Evolutionary conservation across 2,888 invertebrate genomes (phyloP).

Genomic region (Anoplius nigerrimus): DNA sequence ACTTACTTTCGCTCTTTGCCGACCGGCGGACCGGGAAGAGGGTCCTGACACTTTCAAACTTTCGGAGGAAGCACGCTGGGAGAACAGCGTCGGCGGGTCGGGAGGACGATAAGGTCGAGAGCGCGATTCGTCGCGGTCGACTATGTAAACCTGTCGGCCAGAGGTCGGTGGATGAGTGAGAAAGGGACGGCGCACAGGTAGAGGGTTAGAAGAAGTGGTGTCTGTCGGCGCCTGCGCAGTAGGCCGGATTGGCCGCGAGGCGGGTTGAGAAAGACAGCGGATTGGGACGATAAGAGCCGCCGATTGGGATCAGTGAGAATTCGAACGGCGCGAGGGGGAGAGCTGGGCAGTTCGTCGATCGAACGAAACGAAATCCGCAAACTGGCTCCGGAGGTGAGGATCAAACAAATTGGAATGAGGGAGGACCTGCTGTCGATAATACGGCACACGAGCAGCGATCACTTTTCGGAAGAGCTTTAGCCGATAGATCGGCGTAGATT

Average conservation of each 20-base stretch:
- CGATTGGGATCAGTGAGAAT: conserved; percentile 6
- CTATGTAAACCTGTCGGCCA: conserved; percentile 49
- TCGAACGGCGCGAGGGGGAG: conserved; percentile 9
- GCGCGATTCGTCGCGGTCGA: conserved; percentile 37
- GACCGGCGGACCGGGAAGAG: no score
- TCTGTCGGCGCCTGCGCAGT: conserved; percentile 48
- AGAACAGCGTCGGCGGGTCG: no score
- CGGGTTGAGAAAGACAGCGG: conserved; percentile 45
- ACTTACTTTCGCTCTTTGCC: no score
- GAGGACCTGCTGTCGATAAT: conserved; percentile 85
- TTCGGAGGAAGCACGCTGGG: no score
- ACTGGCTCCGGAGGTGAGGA: conserved; percentile 79
- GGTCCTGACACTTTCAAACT: no score
- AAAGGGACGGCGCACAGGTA: no score
- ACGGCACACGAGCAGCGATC: conserved; percentile 87
- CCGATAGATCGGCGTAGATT: conserved; percentile 38
- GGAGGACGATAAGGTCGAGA: conserved; percentile 29
- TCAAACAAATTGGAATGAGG: conserved; percentile 85
- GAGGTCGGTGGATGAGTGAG: no score
- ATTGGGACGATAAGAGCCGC: neutral
- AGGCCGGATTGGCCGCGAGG: conserved; percentile 6
- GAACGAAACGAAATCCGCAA: conserved; percentile 70
- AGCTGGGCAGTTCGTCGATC: conserved; percentile 32
- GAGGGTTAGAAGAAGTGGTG: no score
- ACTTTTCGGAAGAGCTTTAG: conserved; percentile 82